These are phyloP conservation scores for Zenarchopterus dispar DNA, from an alignment of 2,797 vertebrate species.

Conservation along the genomic window DNA sequence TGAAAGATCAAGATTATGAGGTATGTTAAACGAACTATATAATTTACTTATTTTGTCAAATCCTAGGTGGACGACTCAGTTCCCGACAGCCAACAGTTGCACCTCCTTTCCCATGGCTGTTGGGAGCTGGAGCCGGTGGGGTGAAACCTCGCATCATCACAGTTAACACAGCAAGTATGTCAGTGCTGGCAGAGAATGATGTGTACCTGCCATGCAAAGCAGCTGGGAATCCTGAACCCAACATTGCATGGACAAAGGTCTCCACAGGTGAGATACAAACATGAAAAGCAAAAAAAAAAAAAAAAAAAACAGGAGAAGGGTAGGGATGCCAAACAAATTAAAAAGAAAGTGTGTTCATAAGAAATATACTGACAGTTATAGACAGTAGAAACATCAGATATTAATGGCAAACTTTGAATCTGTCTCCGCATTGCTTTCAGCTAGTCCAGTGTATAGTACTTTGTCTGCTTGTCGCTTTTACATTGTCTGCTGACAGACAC, in stretches of 20 bases:
- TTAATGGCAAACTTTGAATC: too few species aligned
- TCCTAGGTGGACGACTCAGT: constrained; percentile 47
- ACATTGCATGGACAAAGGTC: constrained; percentile 83
- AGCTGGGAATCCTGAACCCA: constrained; percentile 77
- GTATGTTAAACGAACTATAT: not conserved
- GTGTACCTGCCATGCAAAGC: constrained; percentile 79
- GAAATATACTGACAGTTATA: too few species aligned
- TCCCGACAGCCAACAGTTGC: constrained; percentile 64
- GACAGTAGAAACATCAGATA: too few species aligned
- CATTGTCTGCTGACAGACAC: too few species aligned
- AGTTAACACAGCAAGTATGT: constrained; percentile 69
- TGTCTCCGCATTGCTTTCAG: too few species aligned
- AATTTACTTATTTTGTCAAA: not conserved
- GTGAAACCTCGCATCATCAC: constrained; percentile 79
- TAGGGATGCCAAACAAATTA: not conserved
- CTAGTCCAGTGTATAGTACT: too few species aligned
- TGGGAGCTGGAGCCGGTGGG: constrained; percentile 53
- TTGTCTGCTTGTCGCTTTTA: too few species aligned
- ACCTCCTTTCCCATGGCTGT: constrained; percentile 71
- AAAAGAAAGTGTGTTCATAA: not conserved
- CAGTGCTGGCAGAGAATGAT: constrained; percentile 79
- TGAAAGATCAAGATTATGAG: not conserved
- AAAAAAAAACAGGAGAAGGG: not conserved
- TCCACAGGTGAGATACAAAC: constrained; percentile 76
- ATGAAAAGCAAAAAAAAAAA: not conserved